Conservation (phyloP, 35 echinoderm and acorn worm species). For the Eucidaris tribuloides region DNA sequence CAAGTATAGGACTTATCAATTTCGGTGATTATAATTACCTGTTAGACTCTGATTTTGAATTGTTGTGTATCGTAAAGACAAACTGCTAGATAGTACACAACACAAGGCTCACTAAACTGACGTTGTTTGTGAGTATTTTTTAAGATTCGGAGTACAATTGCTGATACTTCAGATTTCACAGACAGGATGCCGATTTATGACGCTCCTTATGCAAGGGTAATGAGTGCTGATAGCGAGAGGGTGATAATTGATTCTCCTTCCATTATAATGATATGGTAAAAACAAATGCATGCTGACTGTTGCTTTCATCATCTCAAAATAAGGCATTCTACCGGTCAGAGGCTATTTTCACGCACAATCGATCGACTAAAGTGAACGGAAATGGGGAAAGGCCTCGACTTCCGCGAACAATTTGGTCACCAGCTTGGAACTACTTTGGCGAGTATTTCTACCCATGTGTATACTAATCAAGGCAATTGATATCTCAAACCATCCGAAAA, state of each 20-base stretch:
- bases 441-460: conserved; percentile 63
- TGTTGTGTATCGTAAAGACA: no score
- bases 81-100: background rate
- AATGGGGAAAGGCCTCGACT: conserved; percentile 47
- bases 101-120: background rate
- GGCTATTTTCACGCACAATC: conserved; percentile 41
- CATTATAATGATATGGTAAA: background rate
- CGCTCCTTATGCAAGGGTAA: background rate
- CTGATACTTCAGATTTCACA: no score
- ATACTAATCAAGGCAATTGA: conserved; percentile 40
- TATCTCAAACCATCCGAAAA: conserved; percentile 42
- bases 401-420: conserved; percentile 43
- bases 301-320: background rate
- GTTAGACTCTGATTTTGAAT: no score
- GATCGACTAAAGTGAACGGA: no score
- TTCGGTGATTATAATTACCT: no score
- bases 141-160: no score
- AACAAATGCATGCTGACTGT: background rate
- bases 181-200: no score
- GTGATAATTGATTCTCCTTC: background rate
- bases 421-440: conserved; percentile 47
- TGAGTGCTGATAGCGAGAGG: no score
- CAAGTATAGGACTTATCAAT: no score
- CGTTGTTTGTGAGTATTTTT: no score
- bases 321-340: conserved; percentile 56